phyloP scores from a whole-genome alignment of 2,888 invertebrate species.

The Chaetoderma sp. region DNA sequence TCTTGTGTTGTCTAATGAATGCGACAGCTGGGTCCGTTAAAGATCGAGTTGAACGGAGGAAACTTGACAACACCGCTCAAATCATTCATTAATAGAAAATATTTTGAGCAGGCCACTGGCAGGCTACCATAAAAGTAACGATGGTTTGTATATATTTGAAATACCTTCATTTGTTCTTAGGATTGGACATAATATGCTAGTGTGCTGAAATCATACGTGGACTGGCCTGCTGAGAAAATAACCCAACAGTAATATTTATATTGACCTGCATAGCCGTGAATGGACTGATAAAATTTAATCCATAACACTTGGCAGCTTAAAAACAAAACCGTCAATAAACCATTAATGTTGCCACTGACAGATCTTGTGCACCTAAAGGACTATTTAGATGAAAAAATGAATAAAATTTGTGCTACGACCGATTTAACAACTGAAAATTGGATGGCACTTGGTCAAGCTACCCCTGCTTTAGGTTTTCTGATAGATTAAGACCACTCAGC shows the following conservation, averaged over 20 bases:
- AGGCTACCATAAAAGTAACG: background rate
- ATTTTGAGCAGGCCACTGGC: slow-evolving; percentile 5
- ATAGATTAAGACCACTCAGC: too few relatives aligned
- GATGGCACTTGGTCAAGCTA: slow-evolving; percentile 11
- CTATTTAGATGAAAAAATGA: slow-evolving; percentile 4
- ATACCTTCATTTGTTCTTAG: slow-evolving; percentile 10
- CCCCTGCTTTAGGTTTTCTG: slow-evolving; percentile 4
- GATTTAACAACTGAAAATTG: background rate
- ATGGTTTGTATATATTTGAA: background rate
- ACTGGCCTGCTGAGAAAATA: slow-evolving; percentile 2
- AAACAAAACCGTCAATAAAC: slow-evolving; percentile 13
- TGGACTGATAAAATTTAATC: slow-evolving; percentile 17
- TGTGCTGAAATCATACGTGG: slow-evolving; percentile 13
- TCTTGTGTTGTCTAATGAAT: slow-evolving; percentile 9
- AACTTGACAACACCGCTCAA: background rate
- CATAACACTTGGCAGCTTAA: slow-evolving; percentile 15
- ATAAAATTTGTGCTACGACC: background rate
- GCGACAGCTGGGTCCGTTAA: slow-evolving; percentile 3
- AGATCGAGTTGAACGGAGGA: slow-evolving; percentile 1
- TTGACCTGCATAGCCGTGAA: slow-evolving; percentile 14
- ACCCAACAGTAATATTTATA: background rate
- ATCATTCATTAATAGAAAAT: slow-evolving; percentile 1
- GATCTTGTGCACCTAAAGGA: slow-evolving; percentile 11
- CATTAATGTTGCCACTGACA: slow-evolving; percentile 13
- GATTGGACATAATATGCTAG: slow-evolving; percentile 15